Evolutionary conservation across 2,113 vertebrate species (phyloP).

Genomic region (Xiphophorus couchianus): DNA sequence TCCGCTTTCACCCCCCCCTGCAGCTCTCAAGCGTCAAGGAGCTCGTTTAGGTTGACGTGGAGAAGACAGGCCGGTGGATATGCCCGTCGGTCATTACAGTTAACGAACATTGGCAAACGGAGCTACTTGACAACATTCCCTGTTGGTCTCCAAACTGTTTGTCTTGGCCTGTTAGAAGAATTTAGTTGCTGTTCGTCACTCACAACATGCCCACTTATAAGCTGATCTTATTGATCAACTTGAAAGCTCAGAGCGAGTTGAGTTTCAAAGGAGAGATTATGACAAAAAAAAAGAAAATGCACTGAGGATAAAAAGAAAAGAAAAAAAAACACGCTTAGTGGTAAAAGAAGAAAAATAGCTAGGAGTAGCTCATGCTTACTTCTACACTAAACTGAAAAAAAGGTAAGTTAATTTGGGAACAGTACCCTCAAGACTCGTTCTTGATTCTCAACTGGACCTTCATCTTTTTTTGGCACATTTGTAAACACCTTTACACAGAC

Average conservation of each 20-base stretch:
- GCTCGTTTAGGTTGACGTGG: conserved; percentile 67
- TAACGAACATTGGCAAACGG: conserved; percentile 37
- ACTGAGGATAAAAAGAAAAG: not conserved
- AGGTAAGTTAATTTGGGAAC: conserved; percentile 18
- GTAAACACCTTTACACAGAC: conserved; percentile 34
- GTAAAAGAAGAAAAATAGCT: not conserved
- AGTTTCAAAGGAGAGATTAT: conserved; percentile 5
- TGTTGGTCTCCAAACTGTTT: conserved; percentile 46
- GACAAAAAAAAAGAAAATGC: conserved; percentile 4
- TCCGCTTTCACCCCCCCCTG: conserved; percentile 13
- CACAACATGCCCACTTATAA: conserved; percentile 32
- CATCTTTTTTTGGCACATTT: conserved; percentile 31
- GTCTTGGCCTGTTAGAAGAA: conserved; percentile 52
- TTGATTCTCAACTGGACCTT: conserved; percentile 14
- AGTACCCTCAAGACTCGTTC: conserved; percentile 24
- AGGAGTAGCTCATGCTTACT: not conserved
- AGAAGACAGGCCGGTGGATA: conserved; percentile 54
- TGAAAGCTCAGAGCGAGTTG: not conserved
- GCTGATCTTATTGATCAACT: not conserved
- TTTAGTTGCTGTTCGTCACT: conserved; percentile 39
- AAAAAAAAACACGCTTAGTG: not conserved
- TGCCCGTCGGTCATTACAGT: conserved; percentile 53
- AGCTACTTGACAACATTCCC: conserved; percentile 56
- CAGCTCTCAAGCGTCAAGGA: conserved; percentile 42
- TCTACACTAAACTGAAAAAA: conserved; percentile 11